Base-by-base conservation (phyloP, 2,113 vertebrate species). In the Nothobranchius furzeri region DNA sequence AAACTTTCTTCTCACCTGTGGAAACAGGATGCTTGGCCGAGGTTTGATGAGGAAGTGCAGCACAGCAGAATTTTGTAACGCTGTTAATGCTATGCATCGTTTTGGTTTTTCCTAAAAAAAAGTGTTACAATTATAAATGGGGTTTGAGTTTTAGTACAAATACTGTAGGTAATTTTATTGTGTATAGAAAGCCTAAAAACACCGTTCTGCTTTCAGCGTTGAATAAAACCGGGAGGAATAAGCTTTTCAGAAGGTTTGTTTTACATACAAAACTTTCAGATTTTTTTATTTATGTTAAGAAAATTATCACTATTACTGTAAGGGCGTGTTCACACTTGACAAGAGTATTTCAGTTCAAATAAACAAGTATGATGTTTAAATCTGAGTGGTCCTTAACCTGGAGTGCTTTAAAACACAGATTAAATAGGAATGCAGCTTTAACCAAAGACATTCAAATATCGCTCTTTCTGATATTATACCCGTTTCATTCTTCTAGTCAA, bases 21-120 rank as follows among this genome's bases (percentile, higher is more conserved):
- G 30, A 30, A 53, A 57, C 60, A 43, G 68, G 49, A 2, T 0
- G 17, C 54, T 67, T 15, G 61, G 60, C 53, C 9, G 82, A 75
- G 51, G 71, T 83, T 75, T 73, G 30, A n/a, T 50, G 59, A 68
- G 40, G 80, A 80, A 58, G 79, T 65, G 60, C 68, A 62, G 81
- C 56, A 70, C 55, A 82, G 77, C 62, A 62, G 81, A 59, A 60
- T 56, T 73, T 77, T 71, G 76, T 61, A 30, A 17, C 54, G 60
- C 78, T 73, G 60, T 84, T 70, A 67, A 80, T 73, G 81, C 89
- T 89, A 89, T 89, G 86, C 90, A 89, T 88, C 20, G n/a, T 79
- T 84, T 85, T 70, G 69, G 5, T 15, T 36, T 13, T 81, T 49
- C 30, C 30, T 30, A 30, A 30, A 30, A 30, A 30, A 30, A 30